Conservation (phyloP, 2,113 vertebrate genomes). For the Pseudorhombus dupliciocellatus region DNA sequence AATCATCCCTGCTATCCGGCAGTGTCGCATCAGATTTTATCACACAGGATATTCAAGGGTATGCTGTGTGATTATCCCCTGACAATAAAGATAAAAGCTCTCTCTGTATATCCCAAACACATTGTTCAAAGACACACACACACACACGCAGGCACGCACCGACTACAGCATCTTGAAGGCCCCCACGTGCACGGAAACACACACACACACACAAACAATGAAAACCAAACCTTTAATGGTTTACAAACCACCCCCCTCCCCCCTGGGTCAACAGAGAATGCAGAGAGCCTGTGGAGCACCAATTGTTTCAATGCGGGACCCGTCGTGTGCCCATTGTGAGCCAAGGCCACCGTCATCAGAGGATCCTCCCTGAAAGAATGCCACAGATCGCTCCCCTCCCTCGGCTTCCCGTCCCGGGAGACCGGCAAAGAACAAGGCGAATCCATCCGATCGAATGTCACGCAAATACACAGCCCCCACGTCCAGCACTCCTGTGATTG, state of each 20-base stretch:
- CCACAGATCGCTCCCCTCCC: conserved; percentile 69
- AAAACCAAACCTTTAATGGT: conserved; percentile 52
- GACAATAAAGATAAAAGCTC: conserved; percentile 73
- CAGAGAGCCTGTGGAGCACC: conserved; percentile 46
- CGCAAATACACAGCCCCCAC: conserved; percentile 69
- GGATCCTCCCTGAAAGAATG: conserved; percentile 70
- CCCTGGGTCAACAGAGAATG: conserved; percentile 50
- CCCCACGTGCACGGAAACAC: conserved; percentile 14
- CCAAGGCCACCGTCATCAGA: conserved; percentile 71
- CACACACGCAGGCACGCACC: conserved; percentile 33
- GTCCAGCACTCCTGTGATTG: conserved; percentile 73
- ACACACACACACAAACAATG: conserved; percentile 28
- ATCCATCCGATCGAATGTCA: conserved; percentile 78
- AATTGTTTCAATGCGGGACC: conserved; percentile 68
- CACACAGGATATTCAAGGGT: conserved; percentile 68
- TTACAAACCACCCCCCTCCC: conserved; percentile 22
- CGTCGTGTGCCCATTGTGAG: conserved; percentile 59
- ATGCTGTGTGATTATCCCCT: conserved; percentile 69
- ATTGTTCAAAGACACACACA: conserved; percentile 39
- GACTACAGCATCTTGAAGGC: conserved; percentile 29
- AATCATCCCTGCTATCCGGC: conserved; percentile 64
- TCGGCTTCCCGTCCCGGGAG: conserved; percentile 55
- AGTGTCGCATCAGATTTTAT: conserved; percentile 73
- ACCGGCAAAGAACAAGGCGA: conserved; percentile 73
- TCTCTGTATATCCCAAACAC: conserved; percentile 50